These are phyloP conservation scores for Gadopsis marmoratus DNA, from an alignment of 2,797 vertebrate genomes.

Conservation along the genomic window DNA sequence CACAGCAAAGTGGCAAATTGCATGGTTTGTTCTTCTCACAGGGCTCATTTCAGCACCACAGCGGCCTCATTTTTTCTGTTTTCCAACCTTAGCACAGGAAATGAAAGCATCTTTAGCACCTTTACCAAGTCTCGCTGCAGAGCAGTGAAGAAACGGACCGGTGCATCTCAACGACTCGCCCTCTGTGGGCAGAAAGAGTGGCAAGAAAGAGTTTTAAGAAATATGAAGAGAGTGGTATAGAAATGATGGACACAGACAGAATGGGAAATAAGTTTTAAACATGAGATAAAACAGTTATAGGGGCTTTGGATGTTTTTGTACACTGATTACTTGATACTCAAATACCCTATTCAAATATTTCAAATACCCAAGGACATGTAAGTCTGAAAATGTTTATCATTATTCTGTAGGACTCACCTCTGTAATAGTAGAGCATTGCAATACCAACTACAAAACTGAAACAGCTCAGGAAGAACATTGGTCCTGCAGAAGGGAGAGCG, in stretches of 20 bases:
- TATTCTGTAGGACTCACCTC: slow-evolving; percentile 67
- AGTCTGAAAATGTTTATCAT: neutral
- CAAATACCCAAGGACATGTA: neutral
- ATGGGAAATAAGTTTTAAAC: neutral
- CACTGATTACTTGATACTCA: neutral
- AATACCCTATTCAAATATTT: neutral
- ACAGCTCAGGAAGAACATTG: slow-evolving; percentile 79
- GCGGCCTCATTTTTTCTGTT: slow-evolving; percentile 38
- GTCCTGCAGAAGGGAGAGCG: slow-evolving; percentile 57
- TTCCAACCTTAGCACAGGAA: slow-evolving; percentile 59
- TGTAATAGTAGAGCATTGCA: slow-evolving; percentile 76
- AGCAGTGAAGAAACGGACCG: slow-evolving; percentile 65
- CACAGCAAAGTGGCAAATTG: slow-evolving; percentile 48
- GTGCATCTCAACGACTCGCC: slow-evolving; percentile 57
- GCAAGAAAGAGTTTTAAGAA: neutral
- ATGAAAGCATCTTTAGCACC: slow-evolving; percentile 66
- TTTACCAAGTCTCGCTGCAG: slow-evolving; percentile 65
- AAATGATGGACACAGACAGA: neutral
- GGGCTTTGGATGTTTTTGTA: neutral
- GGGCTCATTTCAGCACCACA: slow-evolving; percentile 5
- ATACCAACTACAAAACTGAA: slow-evolving; percentile 71
- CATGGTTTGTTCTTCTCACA: slow-evolving; percentile 28
- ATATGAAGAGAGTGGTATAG: neutral
- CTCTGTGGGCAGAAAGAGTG: slow-evolving; percentile 61
- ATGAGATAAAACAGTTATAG: neutral